Conservation (phyloP, 2,113 vertebrate species). For the Castor canadensis region DNA sequence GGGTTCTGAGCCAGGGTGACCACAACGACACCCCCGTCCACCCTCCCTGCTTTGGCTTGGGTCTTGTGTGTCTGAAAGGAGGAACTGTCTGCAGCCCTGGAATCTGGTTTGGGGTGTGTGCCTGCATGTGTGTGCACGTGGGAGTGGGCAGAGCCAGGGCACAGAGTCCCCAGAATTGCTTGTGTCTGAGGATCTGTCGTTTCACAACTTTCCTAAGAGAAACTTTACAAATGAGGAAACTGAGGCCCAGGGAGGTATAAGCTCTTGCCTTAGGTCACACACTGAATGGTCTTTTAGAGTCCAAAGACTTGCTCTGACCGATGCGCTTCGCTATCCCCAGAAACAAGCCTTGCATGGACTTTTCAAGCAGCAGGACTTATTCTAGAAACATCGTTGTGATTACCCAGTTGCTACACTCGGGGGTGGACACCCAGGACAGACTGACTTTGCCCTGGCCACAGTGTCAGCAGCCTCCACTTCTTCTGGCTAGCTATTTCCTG, state of each 20-base stretch:
- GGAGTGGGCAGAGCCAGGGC: not conserved
- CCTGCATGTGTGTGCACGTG: not conserved
- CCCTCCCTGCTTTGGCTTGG: not conserved
- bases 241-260: not conserved
- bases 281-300: not conserved
- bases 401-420: not conserved
- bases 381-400: not conserved
- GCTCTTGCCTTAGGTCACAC: not conserved
- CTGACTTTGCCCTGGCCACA: not conserved
- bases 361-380: not conserved
- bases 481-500: not conserved
- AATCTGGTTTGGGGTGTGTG: not conserved
- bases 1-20: not conserved
- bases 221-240: not conserved
- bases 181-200: not conserved
- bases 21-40: not conserved
- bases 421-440: no score
- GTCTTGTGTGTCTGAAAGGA: conserved; percentile 26
- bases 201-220: not conserved
- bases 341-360: not conserved
- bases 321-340: not conserved
- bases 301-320: not conserved
- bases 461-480: not conserved
- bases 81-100: not conserved
- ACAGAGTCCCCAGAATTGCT: not conserved